Percentiles rank a stretch among this genome's conserved stretches.
Conservation (phyloP, 2,797 vertebrate species). For the Myotis vivesi region DNA sequence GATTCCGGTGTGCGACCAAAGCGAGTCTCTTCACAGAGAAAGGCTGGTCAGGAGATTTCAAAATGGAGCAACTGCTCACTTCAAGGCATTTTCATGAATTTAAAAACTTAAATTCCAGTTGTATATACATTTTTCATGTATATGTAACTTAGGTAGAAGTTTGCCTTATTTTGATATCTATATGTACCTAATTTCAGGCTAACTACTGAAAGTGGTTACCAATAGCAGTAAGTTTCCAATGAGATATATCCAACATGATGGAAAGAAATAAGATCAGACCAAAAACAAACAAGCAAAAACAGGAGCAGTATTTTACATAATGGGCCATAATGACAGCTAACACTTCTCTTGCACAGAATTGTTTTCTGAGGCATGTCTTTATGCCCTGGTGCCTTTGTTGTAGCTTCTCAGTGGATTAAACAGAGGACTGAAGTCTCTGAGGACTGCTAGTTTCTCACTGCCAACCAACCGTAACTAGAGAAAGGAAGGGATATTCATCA, state of each 20-base stretch:
- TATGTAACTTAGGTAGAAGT: not conserved
- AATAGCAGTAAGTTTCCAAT: not conserved
- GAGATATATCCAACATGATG: not conserved
- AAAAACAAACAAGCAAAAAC: not conserved
- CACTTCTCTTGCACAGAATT: not conserved
- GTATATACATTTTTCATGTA: not conserved
- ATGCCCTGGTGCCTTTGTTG: not conserved
- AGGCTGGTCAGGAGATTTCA: not conserved
- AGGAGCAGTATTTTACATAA: slow-evolving; percentile 8
- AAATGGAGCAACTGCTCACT: not conserved
- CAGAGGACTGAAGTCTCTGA: not conserved
- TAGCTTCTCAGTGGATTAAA: not conserved
- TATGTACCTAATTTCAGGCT: not conserved
- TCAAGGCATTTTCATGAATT: not conserved
- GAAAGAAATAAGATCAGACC: slow-evolving; percentile 15
- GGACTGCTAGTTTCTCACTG: slow-evolving; percentile 19
- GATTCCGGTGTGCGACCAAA: not conserved
- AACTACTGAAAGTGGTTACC: not conserved
- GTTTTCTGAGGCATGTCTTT: slow-evolving; percentile 39
- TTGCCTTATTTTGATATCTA: not conserved
- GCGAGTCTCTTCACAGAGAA: not conserved
- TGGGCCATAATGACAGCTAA: not conserved
- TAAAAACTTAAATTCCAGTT: not conserved
- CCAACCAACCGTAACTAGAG: not conserved
- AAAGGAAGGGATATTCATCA: not conserved